Percentiles rank a stretch among this genome's conserved stretches.
Evolutionary conservation across 2,888 invertebrate genomes (phyloP).

Genomic region (Aleiodes testaceus): DNA sequence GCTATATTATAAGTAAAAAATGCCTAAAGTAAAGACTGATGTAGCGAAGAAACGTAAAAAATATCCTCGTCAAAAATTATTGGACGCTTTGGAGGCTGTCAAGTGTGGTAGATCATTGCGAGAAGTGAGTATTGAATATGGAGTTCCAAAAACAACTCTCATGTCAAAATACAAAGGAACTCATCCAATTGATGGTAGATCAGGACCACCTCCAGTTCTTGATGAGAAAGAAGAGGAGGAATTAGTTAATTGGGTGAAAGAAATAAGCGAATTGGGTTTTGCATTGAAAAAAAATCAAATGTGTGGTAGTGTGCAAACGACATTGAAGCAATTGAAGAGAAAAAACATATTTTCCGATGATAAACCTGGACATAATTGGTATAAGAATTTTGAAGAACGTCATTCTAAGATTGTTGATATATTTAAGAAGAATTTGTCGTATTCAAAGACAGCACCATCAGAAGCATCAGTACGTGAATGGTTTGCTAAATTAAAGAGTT

Average conservation of each 20-base stretch:
- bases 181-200: conserved; percentile 47
- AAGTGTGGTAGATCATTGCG: conserved; percentile 37
- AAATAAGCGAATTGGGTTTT: conserved; percentile 58
- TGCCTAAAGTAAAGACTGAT: conserved; percentile 5
- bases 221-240: conserved; percentile 46
- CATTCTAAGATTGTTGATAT: conserved; percentile 60
- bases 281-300: conserved; percentile 62
- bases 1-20: neutral
- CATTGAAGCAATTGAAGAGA: conserved; percentile 48
- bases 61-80: conserved; percentile 40
- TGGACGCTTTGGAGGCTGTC: conserved; percentile 37
- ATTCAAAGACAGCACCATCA: conserved; percentile 56
- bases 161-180: conserved; percentile 49
- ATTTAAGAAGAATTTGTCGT: conserved; percentile 59
- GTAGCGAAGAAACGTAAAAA: conserved; percentile 38
- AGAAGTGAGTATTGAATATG: conserved; percentile 39
- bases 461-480: conserved; percentile 59
- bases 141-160: conserved; percentile 48
- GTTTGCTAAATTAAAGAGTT: conserved; percentile 58
- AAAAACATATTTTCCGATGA: conserved; percentile 58
- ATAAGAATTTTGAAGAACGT: conserved; percentile 60
- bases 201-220: conserved; percentile 52
- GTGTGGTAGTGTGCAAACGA: conserved; percentile 57
- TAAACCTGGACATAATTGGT: conserved; percentile 65
- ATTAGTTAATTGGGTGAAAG: conserved; percentile 55